These are phyloP conservation scores for Telmatherina bonti DNA, from an alignment of 2,797 vertebrate genomes.

Conservation along the genomic window DNA sequence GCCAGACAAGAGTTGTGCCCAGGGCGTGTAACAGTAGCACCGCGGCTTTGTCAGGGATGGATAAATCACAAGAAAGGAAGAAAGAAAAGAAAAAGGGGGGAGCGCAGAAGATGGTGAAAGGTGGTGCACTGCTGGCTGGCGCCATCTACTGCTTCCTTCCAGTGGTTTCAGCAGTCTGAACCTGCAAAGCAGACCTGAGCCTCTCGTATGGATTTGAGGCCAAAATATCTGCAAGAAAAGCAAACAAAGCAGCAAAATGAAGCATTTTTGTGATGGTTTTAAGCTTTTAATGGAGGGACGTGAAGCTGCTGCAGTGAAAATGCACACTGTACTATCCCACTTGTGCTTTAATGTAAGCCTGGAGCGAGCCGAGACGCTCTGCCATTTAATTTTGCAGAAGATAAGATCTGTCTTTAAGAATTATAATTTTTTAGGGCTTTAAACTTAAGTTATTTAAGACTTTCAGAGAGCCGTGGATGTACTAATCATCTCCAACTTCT, in stretches of 20 bases:
- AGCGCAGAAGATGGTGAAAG: constrained; percentile 30
- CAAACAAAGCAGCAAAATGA: background rate
- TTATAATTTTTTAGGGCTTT: constrained; percentile 49
- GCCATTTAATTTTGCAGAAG: constrained; percentile 60
- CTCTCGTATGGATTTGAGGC: background rate
- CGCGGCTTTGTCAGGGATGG: constrained; percentile 59
- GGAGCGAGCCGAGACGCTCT: constrained; percentile 42
- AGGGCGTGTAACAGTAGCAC: constrained; percentile 62
- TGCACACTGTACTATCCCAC: constrained; percentile 60
- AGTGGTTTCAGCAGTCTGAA: constrained; percentile 27
- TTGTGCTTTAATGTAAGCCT: constrained; percentile 59
- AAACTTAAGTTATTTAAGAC: constrained; percentile 48
- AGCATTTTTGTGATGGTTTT: background rate
- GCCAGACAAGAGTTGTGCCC: constrained; percentile 67
- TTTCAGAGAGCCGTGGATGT: constrained; percentile 24
- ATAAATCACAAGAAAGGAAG: constrained; percentile 49
- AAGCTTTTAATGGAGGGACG: constrained; percentile 23
- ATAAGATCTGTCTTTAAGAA: constrained; percentile 59
- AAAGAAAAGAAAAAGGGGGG: constrained; percentile 2
- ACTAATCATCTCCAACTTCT: constrained; percentile 36
- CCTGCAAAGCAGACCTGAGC: background rate
- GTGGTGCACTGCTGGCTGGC: constrained; percentile 61
- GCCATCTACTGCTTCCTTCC: constrained; percentile 67
- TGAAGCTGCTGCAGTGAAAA: constrained; percentile 50
- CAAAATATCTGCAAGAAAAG: background rate